A percentile compares a stretch with the other conserved stretches of the same genome.
Evolutionary conservation across 2,113 vertebrate species (phyloP).

Genomic region (Leucopsar rothschildi): DNA sequence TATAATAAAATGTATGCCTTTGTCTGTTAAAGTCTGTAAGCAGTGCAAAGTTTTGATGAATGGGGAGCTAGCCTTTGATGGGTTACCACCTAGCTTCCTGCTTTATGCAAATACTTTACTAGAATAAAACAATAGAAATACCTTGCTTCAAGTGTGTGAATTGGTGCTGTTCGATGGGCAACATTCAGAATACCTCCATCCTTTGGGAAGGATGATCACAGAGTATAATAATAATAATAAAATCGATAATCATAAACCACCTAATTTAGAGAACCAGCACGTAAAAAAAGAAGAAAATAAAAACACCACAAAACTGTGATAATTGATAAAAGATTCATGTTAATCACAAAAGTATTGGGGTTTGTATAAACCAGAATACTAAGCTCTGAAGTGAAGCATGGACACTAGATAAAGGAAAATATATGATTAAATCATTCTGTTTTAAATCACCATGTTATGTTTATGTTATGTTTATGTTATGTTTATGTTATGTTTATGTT

Average conservation of each 20-base stretch:
- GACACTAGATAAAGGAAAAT: no score
- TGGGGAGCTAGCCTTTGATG: neutral
- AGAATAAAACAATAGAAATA: neutral
- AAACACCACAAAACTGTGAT: neutral
- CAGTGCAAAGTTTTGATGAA: neutral
- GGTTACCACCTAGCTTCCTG: neutral
- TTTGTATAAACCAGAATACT: no score
- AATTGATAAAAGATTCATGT: no score
- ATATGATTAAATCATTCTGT: no score
- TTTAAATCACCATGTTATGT: no score
- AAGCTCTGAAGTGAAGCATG: no score
- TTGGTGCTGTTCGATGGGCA: rapidly evolving
- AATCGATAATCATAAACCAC: rapidly evolving
- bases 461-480: no score
- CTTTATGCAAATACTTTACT: neutral
- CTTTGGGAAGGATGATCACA: neutral
- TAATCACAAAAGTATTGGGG: no score
- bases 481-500: no score
- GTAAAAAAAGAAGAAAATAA: neutral
- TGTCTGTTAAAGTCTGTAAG: neutral
- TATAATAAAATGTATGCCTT: neutral
- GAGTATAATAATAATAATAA: no score
- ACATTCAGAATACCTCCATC: neutral
- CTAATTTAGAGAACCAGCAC: neutral
- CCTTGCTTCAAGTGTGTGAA: neutral